Evolutionary conservation across 2,113 vertebrate genomes (phyloP).

Genomic region (Eleginops maclovinus): DNA sequence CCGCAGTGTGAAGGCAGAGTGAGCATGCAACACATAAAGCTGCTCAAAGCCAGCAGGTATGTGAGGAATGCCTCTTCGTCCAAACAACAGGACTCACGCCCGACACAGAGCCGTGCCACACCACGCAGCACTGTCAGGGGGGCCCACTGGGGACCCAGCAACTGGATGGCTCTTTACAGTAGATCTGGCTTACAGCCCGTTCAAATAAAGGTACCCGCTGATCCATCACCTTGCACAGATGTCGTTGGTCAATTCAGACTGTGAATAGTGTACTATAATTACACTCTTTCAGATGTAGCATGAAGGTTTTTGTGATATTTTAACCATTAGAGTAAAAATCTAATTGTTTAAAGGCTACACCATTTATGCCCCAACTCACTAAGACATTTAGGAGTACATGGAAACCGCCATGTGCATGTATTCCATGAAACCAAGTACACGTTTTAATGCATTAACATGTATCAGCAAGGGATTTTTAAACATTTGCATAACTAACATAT

Average conservation of each 20-base stretch:
- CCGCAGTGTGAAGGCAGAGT: constrained; percentile 68
- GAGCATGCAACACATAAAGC: constrained; percentile 75
- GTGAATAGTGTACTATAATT: not conserved
- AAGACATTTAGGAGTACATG: not conserved
- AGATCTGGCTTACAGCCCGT: constrained; percentile 19
- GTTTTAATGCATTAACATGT: constrained; percentile 10
- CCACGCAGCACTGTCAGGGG: constrained; percentile 61
- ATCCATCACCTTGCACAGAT: not conserved
- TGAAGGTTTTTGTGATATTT: constrained; percentile 14
- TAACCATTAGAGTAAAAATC: constrained; percentile 5
- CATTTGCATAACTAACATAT: constrained; percentile 25
- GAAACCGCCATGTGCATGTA: not conserved
- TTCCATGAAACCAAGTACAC: not conserved
- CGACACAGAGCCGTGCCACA: constrained; percentile 60
- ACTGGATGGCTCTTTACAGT: constrained; percentile 32
- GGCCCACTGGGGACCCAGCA: constrained; percentile 57
- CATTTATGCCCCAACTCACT: not conserved
- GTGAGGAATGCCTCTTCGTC: constrained; percentile 80
- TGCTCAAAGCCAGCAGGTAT: constrained; percentile 83
- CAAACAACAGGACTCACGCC: constrained; percentile 79
- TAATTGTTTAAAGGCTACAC: not conserved
- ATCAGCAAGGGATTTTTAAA: constrained; percentile 6
- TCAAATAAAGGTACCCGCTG: not conserved
- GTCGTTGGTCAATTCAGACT: not conserved
- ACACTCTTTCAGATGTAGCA: constrained; percentile 9